Evolutionary conservation across 2,113 vertebrate species (phyloP), one percentile per base, ranked within the genome.

Genomic region (Leptodactylus fuscus): DNA sequence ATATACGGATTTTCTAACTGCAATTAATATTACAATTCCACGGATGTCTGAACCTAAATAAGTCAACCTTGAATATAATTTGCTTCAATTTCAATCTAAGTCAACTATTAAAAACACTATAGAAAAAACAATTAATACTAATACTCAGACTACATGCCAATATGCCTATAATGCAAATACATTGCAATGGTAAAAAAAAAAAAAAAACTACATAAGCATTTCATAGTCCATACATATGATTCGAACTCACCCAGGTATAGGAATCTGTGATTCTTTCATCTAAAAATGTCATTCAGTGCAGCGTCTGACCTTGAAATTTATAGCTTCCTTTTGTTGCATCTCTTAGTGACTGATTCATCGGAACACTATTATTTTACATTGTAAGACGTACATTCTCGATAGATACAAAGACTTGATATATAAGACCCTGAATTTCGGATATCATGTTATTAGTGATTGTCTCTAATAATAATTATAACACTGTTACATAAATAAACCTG

Each of bases 401-500:
- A 38, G n/a, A 1, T 75, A 29, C 34, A 74, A 46, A 55, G 49
- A 49, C 12, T 44, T 60, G 48, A 12, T 58, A 27, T 5, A 5
- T 20, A 32, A 73, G 32, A 53, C 2, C 9, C 10, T 44, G 58
- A 20, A 74, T 27, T 55, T 11, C 2, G 24, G 44, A 20, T 44
- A 44, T 51, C 22, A 58, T 15, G 41, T 32, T 34, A 83, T 62
- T 62, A n/a, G 22, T 36, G 80, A 53, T 70, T 82, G 32, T 49
- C 13, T 16, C 46, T 53, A 18, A 53, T 53, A 71, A 24, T 44
- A 36, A 83, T 74, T 79, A 70, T 44, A 80, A 85, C 55, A 58
- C 16, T 46, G 53, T 38, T 73, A 48, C 88, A 87, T 94, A 94
- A 95, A 91, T 91, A 91, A 91, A 93, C 34, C n/a, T 94, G 93